Evolutionary conservation across 2,888 invertebrate genomes (phyloP), one percentile per base, ranked within the genome.

Genomic region (Punctoribates punctum): DNA sequence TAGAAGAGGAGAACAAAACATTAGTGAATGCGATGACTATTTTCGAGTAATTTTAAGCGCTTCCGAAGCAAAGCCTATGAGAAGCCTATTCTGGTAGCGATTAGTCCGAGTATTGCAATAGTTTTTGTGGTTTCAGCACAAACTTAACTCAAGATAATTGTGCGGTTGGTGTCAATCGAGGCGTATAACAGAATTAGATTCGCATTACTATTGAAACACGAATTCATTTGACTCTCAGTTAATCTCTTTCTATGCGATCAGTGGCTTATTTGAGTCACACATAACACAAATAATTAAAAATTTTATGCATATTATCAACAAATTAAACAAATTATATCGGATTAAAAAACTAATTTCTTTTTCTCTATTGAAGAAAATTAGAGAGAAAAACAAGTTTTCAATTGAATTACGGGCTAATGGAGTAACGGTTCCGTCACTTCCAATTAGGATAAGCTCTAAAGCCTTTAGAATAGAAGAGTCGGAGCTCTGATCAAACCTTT

Each of bases 161-260:
- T 60, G 60, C 60, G 60, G 60, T 60, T 27, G 60, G 60, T 60
- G 60, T 67, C 67, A 67, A 67, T 67, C 67, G 27, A 67, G 38
- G 27, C 67, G 67, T 67, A 60, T 67, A 67, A 67, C 67, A 20
- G 67, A 67, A 67, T 67, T 67, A 67, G 34, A 67, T 9, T 38
- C 67, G 67, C 67, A 67, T 67, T 67, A 38, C 38, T 38, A n/a
- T 38, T 67, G 67, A 67, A 67, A 67, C 67, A 34, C 20, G 38
- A 38, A 67, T 38, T 38, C 20, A 67, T 67, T 67, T 67, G 38
- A 67, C 29, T 38, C 67, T 5, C 1, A 67, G 34, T 38, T 67
- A 67, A 67, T 67, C 67, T 38, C 15, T 15, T 60, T 3, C 15
- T 3, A 27, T n/a, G 23, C 57, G 9, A 57, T 23, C 29, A 29